Evolutionary conservation across 2,113 vertebrate genomes (phyloP), one percentile per base, ranked within the genome.

Genomic region (Gobio gobio): DNA sequence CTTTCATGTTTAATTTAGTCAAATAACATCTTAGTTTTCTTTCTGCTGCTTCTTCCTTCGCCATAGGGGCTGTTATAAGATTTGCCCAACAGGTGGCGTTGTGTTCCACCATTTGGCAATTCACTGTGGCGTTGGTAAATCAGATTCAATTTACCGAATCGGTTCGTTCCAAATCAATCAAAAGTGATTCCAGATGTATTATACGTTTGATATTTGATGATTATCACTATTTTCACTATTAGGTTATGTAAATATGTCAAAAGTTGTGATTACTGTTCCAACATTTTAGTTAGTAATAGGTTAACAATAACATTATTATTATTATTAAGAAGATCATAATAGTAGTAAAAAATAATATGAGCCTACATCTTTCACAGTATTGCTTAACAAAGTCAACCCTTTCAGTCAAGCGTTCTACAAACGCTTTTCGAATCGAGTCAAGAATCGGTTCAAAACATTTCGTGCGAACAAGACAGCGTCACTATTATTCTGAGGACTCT

Each of bases 71-170:
- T 40, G 0, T 63, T 18, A 26, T 10, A 29, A 16, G 6, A 75
- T 83, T 68, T 49, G 43, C 49, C 8, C 83, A 70, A 45, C 40
- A 84, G 77, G 64, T 84, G 86, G 68, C 59, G 86, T 16, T 63
- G 33, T 76, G 72, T 26, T 47, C 58, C 36, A 59, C 47, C 4
- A 2, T 61, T 64, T 18, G n/a, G 3, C 12, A 58, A 74, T 47
- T 74, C 22, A 26, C 36, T 49, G 10, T 45, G 24, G 12, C 29
- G 61, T 47, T 49, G 4, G 22, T 24, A 8, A 5, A 0, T n/a
- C 24, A 1, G 6, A 75, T 75, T 26, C 12, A 29, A 49, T 75
- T 47, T 18, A 18, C 14, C 13, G 73, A 75, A 54, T 54, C 24
- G 24, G 51, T 58, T 77, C 26, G 18, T 77, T n/a, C 49, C 26